Base-by-base conservation (phyloP, 2,888 invertebrate genomes). In the Cecidostiba fungosa region DNA sequence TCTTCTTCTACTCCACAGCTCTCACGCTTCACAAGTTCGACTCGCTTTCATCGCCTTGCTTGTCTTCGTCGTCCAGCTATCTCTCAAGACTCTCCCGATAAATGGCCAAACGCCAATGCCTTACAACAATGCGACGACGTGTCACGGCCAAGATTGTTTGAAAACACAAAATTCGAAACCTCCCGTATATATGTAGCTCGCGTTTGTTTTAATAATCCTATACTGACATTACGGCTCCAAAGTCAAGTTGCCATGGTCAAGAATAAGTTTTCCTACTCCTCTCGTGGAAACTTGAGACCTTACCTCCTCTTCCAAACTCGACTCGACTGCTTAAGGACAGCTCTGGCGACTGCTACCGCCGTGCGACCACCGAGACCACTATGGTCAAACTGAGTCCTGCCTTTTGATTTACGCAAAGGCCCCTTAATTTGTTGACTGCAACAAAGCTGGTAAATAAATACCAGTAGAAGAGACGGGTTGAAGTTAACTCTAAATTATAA, bases 31-130 rank as follows among this genome's bases (percentile, higher is more conserved):
- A 47, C 47, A n/a, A 23, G 10, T 32, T 77, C 36, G 14, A 26
- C 66, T 29, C n/a, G 10, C 29, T 66, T 66, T 66, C 66, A 26
- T 66, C 66, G 12, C 14, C 29, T 59, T 36, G n/a, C n/a, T 72
- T 26, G 59, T 43, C 47, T 16, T 59, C 32, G 77, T 76, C 80
- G 73, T 43, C 29, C 54, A 76, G 70, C 59, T 84, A 32, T 85
- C 76, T 78, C 77, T 39, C 36, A 5, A 36, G 85, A 86, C 85
- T 87, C 23, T 59, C 73, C 87, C 88, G 88, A 88, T 88, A 89
- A 88, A 86, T 85, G 84, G 82, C 43, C 70, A 50, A 14, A 26
- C 29, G 29, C 54, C 81, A 73, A 81, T 79, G 79, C 70, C 54
- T 50, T 47, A n/a, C 78, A 78, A 43, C 32, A 79, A 79, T 36